Conservation (phyloP, 2,797 vertebrate genomes). For the Pangasius djambal region DNA sequence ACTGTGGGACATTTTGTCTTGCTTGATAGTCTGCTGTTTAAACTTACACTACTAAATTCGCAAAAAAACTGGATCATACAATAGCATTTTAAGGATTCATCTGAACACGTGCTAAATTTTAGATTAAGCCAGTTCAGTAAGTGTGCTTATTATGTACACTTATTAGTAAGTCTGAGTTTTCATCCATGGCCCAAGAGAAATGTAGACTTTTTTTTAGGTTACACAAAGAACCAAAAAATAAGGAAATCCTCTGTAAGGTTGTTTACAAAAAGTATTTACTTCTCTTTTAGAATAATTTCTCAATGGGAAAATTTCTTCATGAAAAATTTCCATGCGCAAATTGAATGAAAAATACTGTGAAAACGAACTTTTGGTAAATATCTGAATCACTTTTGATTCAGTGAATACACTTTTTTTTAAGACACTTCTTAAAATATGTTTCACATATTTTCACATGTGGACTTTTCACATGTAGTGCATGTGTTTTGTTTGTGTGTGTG, state of each 20-base stretch:
- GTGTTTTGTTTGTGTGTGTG: not conserved
- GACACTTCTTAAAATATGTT: not conserved
- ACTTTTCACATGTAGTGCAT: slow-evolving; percentile 1
- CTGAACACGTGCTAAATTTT: not conserved
- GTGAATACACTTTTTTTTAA: not conserved
- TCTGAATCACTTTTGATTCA: not conserved
- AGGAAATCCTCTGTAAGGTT: not conserved
- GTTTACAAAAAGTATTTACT: slow-evolving; percentile 8
- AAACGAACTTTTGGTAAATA: not conserved
- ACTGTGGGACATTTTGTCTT: not conserved
- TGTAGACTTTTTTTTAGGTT: not conserved
- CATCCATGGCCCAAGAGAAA: not conserved
- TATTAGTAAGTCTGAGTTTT: not conserved
- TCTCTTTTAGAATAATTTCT: not conserved
- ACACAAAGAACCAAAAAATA: not conserved
- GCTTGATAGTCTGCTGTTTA: not conserved
- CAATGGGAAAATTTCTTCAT: not conserved
- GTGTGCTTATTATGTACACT: not conserved
- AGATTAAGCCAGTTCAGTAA: not conserved
- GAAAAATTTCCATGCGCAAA: not conserved
- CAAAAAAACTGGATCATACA: too few species aligned
- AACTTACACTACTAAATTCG: not conserved
- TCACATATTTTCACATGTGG: not conserved
- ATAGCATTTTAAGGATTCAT: not conserved
- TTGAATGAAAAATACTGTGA: not conserved